Evolutionary conservation across 2,888 invertebrate species (phyloP), one percentile per base, ranked within the genome.

Genomic region (Exephanes ischioxanthus): DNA sequence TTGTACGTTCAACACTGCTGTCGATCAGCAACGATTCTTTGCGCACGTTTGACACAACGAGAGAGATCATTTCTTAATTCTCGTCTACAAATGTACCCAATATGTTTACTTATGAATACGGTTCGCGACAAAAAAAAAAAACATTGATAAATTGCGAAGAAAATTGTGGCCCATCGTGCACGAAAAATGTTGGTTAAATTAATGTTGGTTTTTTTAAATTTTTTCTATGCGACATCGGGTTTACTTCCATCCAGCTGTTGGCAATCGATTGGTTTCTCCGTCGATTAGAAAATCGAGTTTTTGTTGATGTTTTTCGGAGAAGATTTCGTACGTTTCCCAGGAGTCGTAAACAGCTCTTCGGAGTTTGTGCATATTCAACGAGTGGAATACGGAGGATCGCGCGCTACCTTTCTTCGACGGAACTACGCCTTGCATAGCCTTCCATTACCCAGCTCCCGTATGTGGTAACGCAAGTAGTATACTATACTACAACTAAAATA

Each of bases 231-330:
- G 19, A 63, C 41, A 41, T 11, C 41, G 11, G 41, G 11, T 41
- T 9, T 11, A 0, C 2, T 11, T 55, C 16, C 75, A 26, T 45
- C 5, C 19, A 14, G 2, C 16, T 71, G 26, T 16, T 19, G 26
- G 9, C 53, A 41, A 71, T 70, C 58, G 72, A 41, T 77, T 80
- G 48, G 76, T 55, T 75, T 63, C 87, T 85, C 75, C 67, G 45
- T 77, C 66, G 26, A 71, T 66, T 22, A 72, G 70, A 79, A 86
- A 88, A 87, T 89, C 87, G 75, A 86, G 82, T 82, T 85, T 67
- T 37, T 30, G 70, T 72, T 75, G 73, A 78, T 78, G 53, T 79
- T 75, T 88, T 87, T 86, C 86, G 85, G 66, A 80, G 83, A 83
- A 66, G 73, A 87, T 89, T 89, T 88, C 86, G 84, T 85, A 86